Evolutionary conservation across 1,140 invertebrate genomes (phyloP).

Genomic region (Rhagoletis zephyria): DNA sequence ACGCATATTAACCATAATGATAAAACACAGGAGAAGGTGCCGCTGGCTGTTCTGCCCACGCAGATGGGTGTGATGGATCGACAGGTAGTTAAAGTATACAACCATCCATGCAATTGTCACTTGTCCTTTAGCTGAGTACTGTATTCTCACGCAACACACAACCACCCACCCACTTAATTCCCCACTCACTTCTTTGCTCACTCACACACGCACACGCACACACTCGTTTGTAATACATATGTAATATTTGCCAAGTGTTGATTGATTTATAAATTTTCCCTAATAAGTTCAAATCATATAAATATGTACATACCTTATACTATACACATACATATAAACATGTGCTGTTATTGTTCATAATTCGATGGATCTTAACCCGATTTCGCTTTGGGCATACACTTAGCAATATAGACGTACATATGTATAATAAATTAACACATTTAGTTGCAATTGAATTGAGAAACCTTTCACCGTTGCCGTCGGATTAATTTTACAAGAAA

Average conservation of each 20-base stretch:
- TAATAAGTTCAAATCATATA: not conserved
- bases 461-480: no score
- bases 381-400: not conserved
- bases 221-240: not conserved
- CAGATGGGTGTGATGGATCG: slow-evolving; percentile 89
- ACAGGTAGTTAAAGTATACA: slow-evolving; percentile 77
- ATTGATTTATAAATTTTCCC: not conserved
- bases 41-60: slow-evolving; percentile 87
- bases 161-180: not conserved
- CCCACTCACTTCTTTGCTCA: not conserved
- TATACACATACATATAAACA: not conserved
- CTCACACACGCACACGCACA: slow-evolving; percentile 49
- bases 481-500: no score
- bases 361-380: not conserved
- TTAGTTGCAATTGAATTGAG: not conserved
- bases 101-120: not conserved
- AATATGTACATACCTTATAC: not conserved
- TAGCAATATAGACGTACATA: not conserved
- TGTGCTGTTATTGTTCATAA: not conserved
- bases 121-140: not conserved
- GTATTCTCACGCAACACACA: not conserved
- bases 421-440: not conserved
- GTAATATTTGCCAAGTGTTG: slow-evolving; percentile 8
- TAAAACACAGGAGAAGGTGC: slow-evolving; percentile 79
- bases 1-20: slow-evolving; percentile 53